phyloP scores from a whole-genome alignment of 30 jellyfish, hydroid and myxozoan species.

The Aurelia aurita region DNA sequence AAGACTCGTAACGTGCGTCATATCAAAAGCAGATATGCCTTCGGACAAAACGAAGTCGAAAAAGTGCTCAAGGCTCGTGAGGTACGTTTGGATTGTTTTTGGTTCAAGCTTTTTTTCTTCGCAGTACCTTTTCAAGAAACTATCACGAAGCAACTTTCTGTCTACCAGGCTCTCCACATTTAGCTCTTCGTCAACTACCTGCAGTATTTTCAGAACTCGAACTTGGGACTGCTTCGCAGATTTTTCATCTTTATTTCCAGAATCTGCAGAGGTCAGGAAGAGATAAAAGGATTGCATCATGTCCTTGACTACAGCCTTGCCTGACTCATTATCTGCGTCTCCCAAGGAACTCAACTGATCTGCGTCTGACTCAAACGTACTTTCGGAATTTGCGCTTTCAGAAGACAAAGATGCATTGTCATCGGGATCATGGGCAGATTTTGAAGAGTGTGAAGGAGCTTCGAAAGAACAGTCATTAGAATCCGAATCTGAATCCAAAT shows the following conservation, averaged over 20 bases:
- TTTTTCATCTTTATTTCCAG: conserved; percentile 30
- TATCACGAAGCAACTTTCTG: conserved; percentile 6
- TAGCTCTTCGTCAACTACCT: conserved; percentile 4
- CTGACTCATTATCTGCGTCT: neutral
- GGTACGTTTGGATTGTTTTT: neutral
- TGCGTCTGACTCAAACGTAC: conserved; percentile 8
- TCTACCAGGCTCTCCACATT: conserved; percentile 6
- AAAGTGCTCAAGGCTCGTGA: conserved; percentile 9
- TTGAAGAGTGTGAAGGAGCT: conserved; percentile 21
- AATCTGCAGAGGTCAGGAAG: conserved; percentile 22
- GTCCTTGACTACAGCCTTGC: neutral
- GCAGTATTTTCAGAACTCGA: conserved; percentile 14
- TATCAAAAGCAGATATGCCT: conserved; percentile 13
- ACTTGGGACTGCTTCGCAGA: conserved; percentile 26
- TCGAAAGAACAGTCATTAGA: conserved; percentile 43
- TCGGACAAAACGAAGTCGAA: neutral
- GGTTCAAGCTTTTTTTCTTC: neutral
- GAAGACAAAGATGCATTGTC: neutral
- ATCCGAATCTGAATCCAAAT: conserved; percentile 23
- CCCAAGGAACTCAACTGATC: conserved; percentile 10
- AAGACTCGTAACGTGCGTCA: conserved; percentile 4
- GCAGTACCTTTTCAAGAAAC: conserved; percentile 27
- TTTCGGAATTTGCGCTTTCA: conserved; percentile 1
- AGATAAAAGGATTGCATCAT: conserved; percentile 6
- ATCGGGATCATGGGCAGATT: neutral